phyloP scores from a whole-genome alignment of 2,797 vertebrate species.

The Centropyge bicolor region DNA sequence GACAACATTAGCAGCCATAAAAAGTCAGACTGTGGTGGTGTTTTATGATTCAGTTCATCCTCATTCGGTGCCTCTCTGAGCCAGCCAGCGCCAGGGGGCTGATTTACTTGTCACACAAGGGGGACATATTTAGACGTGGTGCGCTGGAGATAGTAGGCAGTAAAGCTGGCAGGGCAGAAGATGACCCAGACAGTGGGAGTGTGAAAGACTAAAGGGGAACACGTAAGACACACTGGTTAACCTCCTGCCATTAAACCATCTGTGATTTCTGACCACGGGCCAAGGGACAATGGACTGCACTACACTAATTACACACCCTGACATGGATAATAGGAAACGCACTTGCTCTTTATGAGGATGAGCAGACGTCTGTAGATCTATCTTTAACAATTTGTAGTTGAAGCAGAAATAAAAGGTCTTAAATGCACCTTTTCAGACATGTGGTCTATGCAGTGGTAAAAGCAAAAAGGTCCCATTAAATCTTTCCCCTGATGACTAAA shows the following conservation, averaged over 20 bases:
- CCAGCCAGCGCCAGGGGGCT: slow-evolving; percentile 80
- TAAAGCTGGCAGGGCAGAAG: slow-evolving; percentile 79
- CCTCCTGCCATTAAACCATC: slow-evolving; percentile 81
- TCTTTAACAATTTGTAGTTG: slow-evolving; percentile 41
- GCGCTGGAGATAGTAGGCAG: slow-evolving; percentile 71
- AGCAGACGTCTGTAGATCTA: slow-evolving; percentile 48
- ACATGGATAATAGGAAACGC: slow-evolving; percentile 69
- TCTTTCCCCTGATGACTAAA: slow-evolving; percentile 27
- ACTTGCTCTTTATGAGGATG: slow-evolving; percentile 60
- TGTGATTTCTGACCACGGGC: slow-evolving; percentile 84
- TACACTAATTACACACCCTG: slow-evolving; percentile 83
- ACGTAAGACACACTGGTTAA: slow-evolving; percentile 79
- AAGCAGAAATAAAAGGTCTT: slow-evolving; percentile 41
- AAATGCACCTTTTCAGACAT: slow-evolving; percentile 29
- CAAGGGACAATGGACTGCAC: slow-evolving; percentile 83
- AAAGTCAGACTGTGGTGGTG: slow-evolving; percentile 69
- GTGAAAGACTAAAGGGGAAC: slow-evolving; percentile 61
- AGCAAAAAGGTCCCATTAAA: slow-evolving; percentile 34
- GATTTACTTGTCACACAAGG: slow-evolving; percentile 84
- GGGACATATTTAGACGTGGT: slow-evolving; percentile 80
- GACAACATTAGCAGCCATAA: slow-evolving; percentile 77
- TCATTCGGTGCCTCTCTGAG: slow-evolving; percentile 73
- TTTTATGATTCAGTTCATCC: slow-evolving; percentile 77
- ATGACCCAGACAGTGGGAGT: slow-evolving; percentile 82
- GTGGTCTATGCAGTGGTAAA: slow-evolving; percentile 20